Base-by-base conservation (phyloP, 2,113 vertebrate species). In the Grammomys dolichurus region DNA sequence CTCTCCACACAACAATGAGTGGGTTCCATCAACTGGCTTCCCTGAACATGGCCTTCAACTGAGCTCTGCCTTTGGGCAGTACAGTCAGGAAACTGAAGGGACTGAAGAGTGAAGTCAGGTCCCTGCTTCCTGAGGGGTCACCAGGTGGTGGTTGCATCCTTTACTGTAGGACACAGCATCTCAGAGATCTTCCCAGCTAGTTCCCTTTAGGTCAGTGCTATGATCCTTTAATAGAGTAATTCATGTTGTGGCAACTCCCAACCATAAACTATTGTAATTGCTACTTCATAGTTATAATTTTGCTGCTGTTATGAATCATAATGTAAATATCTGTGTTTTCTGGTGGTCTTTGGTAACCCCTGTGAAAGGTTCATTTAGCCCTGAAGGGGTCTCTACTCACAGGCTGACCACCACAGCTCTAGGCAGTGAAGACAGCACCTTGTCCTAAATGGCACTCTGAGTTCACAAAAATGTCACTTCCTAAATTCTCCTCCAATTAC, bases 391-490 rank as follows among this genome's bases (percentile, higher is more conserved):
- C 19, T 73, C 70, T 20, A 72, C 36, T 36, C 36, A 72, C 6
- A 73, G n/a, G 70, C 24, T 73, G 8, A 24, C 19, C 22, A 73
- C 72, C 72, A 43, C 19, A 24, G 9, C n/a, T 43, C 36, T 40
- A 58, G 73, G 77, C 1, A 26, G 28, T 63, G 17, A 48, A 40
- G n/a, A 76, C 40, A 77, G 75, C 51, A 87, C 60, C 73, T 26
- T 46, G 17, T 46, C 84, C 26, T 70, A 70, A 86, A 77, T 0
- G 40, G 63, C 1, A 78, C 2, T 1, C 3, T 22, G 14, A 89
- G 85, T 17, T 89, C 48, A 92, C 65, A 88, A 65, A 91, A 94
- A 26, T 24, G 54, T 75, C 48, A 91, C 40, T 70, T 77, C 70
- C 3, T 93, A 95, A 91, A 65, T 48, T 77, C 69, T 77, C n/a